Conservation (phyloP, 2,113 vertebrate genomes). For the Ptyas mucosa region DNA sequence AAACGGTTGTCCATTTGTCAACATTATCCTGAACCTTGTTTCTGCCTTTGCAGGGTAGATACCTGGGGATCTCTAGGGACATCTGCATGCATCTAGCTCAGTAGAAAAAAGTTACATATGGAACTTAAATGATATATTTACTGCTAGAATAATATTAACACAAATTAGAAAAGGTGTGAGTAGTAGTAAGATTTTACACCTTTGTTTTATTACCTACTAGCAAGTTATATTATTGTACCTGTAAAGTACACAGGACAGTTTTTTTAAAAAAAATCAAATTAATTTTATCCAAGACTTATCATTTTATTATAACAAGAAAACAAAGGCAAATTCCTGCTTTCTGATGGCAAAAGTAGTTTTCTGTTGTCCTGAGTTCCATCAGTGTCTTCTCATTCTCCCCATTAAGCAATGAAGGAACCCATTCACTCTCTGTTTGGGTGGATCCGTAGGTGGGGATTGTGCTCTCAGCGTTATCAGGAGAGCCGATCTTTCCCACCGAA, state of each 20-base stretch:
- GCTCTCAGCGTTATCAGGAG: conserved; percentile 74
- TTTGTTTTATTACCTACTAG: not conserved
- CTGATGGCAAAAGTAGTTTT: conserved; percentile 62
- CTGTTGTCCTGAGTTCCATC: conserved; percentile 73
- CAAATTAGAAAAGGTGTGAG: not conserved
- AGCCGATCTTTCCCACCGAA: conserved; percentile 77
- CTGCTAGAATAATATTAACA: not conserved
- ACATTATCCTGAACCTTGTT: not conserved
- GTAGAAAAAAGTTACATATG: not conserved
- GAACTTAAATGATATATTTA: rapidly evolving
- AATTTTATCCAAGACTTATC: conserved; percentile 38
- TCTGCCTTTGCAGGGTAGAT: not conserved
- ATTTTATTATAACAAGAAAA: conserved; percentile 44
- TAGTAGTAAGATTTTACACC: not conserved
- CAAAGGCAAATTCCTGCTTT: conserved; percentile 71
- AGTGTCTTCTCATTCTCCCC: conserved; percentile 67
- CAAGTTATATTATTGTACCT: not conserved
- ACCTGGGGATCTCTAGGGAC: not conserved
- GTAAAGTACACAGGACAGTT: not conserved
- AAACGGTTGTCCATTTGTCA: not conserved
- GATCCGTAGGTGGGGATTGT: conserved; percentile 71
- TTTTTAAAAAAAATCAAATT: not conserved
- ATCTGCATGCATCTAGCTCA: not conserved
- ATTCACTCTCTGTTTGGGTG: conserved; percentile 64
- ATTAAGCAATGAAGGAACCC: conserved; percentile 72